Percentiles rank a stretch among this genome's conserved stretches.
These are phyloP conservation scores for Tholera decimalis DNA, from an alignment of 2,888 invertebrate genomes.

Conservation along the genomic window DNA sequence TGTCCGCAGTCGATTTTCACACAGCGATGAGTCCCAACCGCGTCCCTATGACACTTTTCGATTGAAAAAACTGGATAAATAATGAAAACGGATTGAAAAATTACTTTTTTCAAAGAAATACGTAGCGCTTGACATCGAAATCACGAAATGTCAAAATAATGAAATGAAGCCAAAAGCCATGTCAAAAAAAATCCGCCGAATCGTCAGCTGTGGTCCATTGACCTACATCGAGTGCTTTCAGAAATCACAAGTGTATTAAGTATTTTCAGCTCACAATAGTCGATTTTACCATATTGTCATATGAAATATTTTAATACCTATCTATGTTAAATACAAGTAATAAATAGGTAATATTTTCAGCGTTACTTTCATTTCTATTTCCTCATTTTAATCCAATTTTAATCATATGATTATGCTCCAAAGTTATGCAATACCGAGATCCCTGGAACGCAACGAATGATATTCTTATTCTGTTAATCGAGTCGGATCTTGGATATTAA, in stretches of 20 bases:
- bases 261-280: conserved; percentile 46
- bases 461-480: conserved; percentile 6
- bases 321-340: background rate
- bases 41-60: conserved; percentile 71
- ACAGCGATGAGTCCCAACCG: conserved; percentile 66
- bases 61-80: conserved; percentile 77
- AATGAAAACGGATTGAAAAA: conserved; percentile 79
- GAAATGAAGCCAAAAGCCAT: conserved; percentile 90
- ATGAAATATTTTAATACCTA: background rate
- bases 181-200: conserved; percentile 90
- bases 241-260: conserved; percentile 58
- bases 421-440: conserved; percentile 6
- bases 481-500: background rate
- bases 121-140: conserved; percentile 91
- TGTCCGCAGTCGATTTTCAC: conserved; percentile 72
- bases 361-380: conserved; percentile 7
- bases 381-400: conserved; percentile 30
- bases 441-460: conserved; percentile 55
- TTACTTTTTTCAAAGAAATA: conserved; percentile 87
- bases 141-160: conserved; percentile 91
- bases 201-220: conserved; percentile 82
- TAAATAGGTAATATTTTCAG: conserved; percentile 2
- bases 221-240: conserved; percentile 70
- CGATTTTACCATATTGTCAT: conserved; percentile 6
- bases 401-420: conserved; percentile 42